phyloP scores from a whole-genome alignment of 2,888 invertebrate species.

The Selenia dentaria region DNA sequence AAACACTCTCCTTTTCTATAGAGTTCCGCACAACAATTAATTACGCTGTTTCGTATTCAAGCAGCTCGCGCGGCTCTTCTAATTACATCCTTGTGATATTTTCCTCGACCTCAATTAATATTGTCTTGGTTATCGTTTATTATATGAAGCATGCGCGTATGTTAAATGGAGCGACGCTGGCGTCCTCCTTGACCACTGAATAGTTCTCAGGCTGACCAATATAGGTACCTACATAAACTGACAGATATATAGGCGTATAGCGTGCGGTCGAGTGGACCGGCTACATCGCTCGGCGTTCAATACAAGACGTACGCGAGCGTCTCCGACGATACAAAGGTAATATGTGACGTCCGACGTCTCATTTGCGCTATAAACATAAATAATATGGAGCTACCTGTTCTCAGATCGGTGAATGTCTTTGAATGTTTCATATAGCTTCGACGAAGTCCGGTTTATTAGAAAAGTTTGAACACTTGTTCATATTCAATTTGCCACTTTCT shows the following conservation, averaged over 20 bases:
- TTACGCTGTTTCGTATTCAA: slow-evolving; percentile 20
- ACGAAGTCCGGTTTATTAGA: slow-evolving; percentile 15
- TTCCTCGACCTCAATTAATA: slow-evolving; percentile 31
- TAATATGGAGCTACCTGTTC: slow-evolving; percentile 13
- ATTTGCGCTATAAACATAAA: slow-evolving; percentile 9
- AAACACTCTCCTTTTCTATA: no score
- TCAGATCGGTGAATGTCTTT: slow-evolving; percentile 14
- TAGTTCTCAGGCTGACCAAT: slow-evolving; percentile 52
- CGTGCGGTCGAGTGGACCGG: slow-evolving; percentile 36
- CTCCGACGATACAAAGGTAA: slow-evolving; percentile 12
- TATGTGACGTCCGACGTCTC: slow-evolving; percentile 7
- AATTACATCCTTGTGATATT: slow-evolving; percentile 27
- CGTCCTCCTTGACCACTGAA: slow-evolving; percentile 72
- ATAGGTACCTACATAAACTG: slow-evolving; percentile 21
- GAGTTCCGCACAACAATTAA: slow-evolving; percentile 7
- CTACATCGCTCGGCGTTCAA: slow-evolving; percentile 9
- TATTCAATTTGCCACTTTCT: slow-evolving; percentile 17
- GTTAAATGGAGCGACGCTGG: slow-evolving; percentile 69
- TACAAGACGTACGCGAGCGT: slow-evolving; percentile 3
- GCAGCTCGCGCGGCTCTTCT: slow-evolving; percentile 17
- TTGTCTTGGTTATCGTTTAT: slow-evolving; percentile 45
- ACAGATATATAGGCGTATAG: slow-evolving; percentile 47
- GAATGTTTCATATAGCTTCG: slow-evolving; percentile 20
- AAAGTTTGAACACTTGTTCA: slow-evolving; percentile 16
- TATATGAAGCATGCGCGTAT: slow-evolving; percentile 61